Base-by-base conservation (phyloP, 2,888 invertebrate species). In the Limenitis camilla region DNA sequence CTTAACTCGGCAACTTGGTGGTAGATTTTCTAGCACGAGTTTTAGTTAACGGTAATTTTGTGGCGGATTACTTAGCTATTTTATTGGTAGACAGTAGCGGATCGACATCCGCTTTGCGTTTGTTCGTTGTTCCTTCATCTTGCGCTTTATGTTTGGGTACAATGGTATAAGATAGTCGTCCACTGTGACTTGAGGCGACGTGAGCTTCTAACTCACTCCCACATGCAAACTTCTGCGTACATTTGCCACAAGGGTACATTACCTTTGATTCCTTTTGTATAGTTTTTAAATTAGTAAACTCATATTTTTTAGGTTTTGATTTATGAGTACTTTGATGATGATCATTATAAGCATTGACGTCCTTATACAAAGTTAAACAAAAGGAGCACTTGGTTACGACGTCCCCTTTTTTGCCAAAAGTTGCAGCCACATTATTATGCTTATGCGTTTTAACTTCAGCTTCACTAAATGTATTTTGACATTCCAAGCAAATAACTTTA, bases 61-160 rank as follows among this genome's bases (percentile, higher is more conserved):
- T 86, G 0, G 90, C 90, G 0, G 90, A 90, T 62, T 90, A 90
- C 38, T 65, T 79, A 1, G 86, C 84, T 0, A 81, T 67, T 42
- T 44, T 59, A 40, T 51, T 59, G 6, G 11, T 32, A 10, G 59
- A 45, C 27, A 31, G 11, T 7, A 31, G 7, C 9, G 52, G 6
- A 6, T 29, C 36, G 5, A 48, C 50, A 2, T 36, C 19, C 38
- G 10, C 52, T 47, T 50, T 57, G 54, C 35, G 31, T 40, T 45
- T 29, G 41, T 11, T 32, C 46, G 28, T 57, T 28, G 1, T 35
- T 40, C 54, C 38, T 7, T 40, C 39, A 6, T 49, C 45, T 36
- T 11, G 28, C 0, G 35, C 5, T n/a, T 8, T 9, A 5, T 7
- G 6, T 36, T 49, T 52, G 5, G 49, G 35, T 1, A 46, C 63